Evolutionary conservation across 2,888 invertebrate species (phyloP).

Genomic region (Gnatocerus cornutus): DNA sequence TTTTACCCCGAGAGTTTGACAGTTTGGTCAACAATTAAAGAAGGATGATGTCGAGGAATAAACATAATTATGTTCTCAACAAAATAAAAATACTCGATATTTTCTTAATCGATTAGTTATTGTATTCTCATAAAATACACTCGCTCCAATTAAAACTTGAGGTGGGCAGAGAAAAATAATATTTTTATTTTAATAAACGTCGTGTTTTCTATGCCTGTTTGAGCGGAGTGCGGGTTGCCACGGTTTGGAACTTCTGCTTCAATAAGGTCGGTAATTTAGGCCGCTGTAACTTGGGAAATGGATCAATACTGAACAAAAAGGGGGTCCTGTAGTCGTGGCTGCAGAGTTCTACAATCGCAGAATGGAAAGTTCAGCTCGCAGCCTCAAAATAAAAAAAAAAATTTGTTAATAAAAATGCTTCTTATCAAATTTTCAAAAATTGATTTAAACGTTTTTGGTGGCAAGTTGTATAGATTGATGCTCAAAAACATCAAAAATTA

Average conservation of each 20-base stretch:
- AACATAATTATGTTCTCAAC: constrained; percentile 14
- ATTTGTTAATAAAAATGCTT: no score
- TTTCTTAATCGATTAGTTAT: constrained; percentile 5
- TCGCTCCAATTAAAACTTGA: neutral
- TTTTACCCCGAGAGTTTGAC: constrained; percentile 13
- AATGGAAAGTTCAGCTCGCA: no score
- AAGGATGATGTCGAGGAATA: constrained; percentile 2
- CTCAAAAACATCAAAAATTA: no score
- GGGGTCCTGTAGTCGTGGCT: neutral
- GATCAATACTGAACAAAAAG: neutral
- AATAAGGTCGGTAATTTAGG: constrained; percentile 24
- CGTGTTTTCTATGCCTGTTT: no score
- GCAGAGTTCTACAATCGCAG: constrained; percentile 3
- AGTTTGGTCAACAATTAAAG: constrained; percentile 26
- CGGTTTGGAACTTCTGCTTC: constrained; percentile 21
- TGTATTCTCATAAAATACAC: neutral
- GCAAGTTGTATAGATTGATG: no score
- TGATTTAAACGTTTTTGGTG: no score
- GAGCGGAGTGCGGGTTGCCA: neutral
- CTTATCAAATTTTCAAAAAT: no score
- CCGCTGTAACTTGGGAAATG: neutral
- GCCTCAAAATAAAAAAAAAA: no score
- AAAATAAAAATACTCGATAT: constrained; percentile 17
- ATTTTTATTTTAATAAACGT: no score
- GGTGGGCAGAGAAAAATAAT: no score